phyloP scores from a whole-genome alignment of 2,888 invertebrate genomes.

The Cephus pygmeus region DNA sequence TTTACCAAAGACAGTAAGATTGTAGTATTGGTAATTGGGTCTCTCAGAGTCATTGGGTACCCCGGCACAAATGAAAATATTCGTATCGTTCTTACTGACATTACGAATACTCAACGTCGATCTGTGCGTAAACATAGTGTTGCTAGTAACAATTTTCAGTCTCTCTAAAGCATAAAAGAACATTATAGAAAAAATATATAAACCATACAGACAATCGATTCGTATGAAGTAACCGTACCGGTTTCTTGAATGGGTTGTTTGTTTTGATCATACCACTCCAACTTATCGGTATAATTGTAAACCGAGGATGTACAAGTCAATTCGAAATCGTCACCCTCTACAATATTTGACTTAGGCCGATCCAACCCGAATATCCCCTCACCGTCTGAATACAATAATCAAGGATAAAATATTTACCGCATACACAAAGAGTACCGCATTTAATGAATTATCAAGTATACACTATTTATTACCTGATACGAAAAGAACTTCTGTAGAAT shows the following conservation, averaged over 20 bases:
- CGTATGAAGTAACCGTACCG: constrained; percentile 31
- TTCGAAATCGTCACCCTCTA: constrained; percentile 70
- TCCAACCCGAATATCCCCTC: constrained; percentile 65
- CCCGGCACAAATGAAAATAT: constrained; percentile 51
- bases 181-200: background rate
- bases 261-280: constrained; percentile 67
- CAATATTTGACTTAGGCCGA: constrained; percentile 49
- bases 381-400: constrained; percentile 59
- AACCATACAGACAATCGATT: background rate
- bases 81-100: constrained; percentile 49
- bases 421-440: background rate
- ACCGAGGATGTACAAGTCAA: constrained; percentile 71
- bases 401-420: constrained; percentile 27
- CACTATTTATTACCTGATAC: background rate
- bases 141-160: constrained; percentile 27
- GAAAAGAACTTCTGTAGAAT: background rate
- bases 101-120: constrained; percentile 55
- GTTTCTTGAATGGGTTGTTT: constrained; percentile 31
- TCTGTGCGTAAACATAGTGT: constrained; percentile 60
- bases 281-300: constrained; percentile 67
- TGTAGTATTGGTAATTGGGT: constrained; percentile 22
- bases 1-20: constrained; percentile 62
- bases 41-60: constrained; percentile 16
- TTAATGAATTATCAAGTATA: background rate
- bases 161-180: constrained; percentile 34